Evolutionary conservation across 2,888 invertebrate species (phyloP), one percentile per base, ranked within the genome.

Genomic region (Tetrapedia diversipes): DNA sequence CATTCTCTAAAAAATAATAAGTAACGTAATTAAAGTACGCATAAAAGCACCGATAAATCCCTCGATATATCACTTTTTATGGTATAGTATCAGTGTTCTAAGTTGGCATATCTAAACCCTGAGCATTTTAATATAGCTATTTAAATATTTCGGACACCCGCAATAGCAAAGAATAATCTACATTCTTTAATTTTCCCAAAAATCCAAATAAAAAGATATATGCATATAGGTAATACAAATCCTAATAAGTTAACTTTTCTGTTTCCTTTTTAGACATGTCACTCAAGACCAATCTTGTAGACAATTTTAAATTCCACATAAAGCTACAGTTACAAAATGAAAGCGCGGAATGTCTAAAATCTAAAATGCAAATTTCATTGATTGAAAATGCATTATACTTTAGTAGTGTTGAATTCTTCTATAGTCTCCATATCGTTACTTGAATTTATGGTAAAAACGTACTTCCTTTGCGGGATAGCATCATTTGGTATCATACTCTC

Each of bases 381-480:
- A 32, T 10, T 0, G 19, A 57, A n/a, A 32, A 19, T 22, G 7
- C 14, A 16, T 75, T 73, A 84, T 2, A 84, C 39, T 39, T 63
- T 79, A 2, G 78, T 79, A 19, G 27, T 70, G n/a, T 37, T 39
- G 2, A 39, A 7, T 37, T 75, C 70, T 1, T 64, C 68, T 1
- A 0, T 11, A 16, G 16, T 32, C 1, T 70, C 68, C 16, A 32
- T n/a, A 0, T 43, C 51, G 1, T 64, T 37, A 3, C 16, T 11
- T 7, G 32, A 39, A 11, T 53, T 45, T 7, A 37, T 10, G 6
- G 34, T 65, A 2, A 86, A 81, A 41, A 61, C 70, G 49, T 87
- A 88, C 37, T 86, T 87, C 51, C 64, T 83, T 0, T 70, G 74
- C 0, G 41, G 11, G 19, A 77, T 11, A 1, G 7, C 29, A n/a